Percentiles rank a stretch among this genome's conserved stretches.
These are phyloP conservation scores for Nesoenas mayeri DNA, from an alignment of 2,113 vertebrate genomes.

Conservation along the genomic window DNA sequence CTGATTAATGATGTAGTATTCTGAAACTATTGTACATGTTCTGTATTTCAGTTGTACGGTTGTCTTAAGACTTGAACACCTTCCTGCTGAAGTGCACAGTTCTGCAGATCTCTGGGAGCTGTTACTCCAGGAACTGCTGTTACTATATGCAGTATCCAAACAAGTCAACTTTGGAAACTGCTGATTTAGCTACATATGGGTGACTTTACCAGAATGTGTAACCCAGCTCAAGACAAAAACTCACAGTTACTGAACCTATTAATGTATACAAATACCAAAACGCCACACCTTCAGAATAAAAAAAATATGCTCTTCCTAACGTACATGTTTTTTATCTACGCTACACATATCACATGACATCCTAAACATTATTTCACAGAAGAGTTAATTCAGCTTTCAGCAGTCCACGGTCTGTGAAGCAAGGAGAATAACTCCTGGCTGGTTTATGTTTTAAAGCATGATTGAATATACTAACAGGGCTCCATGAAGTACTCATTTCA, in stretches of 20 bases:
- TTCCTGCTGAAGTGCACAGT: not conserved
- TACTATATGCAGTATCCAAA: not conserved
- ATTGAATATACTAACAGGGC: slow-evolving; percentile 47
- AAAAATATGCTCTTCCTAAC: not conserved
- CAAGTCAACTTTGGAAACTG: not conserved
- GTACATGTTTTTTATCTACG: not conserved
- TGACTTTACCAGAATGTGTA: not conserved
- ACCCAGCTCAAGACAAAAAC: not conserved
- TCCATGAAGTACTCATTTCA: slow-evolving; percentile 51
- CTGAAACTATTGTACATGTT: not conserved
- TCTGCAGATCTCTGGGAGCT: not conserved
- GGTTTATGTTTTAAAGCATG: slow-evolving; percentile 50
- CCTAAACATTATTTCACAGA: not conserved
- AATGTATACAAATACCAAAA: not conserved
- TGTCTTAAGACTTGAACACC: not conserved
- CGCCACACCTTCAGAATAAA: not conserved
- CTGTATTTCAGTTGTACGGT: not conserved
- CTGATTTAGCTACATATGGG: not conserved
- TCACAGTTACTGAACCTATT: not conserved
- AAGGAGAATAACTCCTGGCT: slow-evolving; percentile 19
- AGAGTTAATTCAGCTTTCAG: slow-evolving; percentile 48
- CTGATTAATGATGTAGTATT: not conserved
- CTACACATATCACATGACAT: not conserved
- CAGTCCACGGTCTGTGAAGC: slow-evolving; percentile 32
- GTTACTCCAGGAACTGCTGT: not conserved